A percentile compares a stretch with the other conserved stretches of the same genome.
These are phyloP conservation scores for Ovis aries DNA, from an alignment of 2,113 vertebrate genomes.

Conservation along the genomic window ARS-UI_Ramb_v3.0 NC_056060.1:17580501-17581000, in stretches of 20 bases:
- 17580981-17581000: background rate
- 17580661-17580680: background rate
- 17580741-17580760: background rate
- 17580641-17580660: slow-evolving; percentile 22
- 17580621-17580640: background rate
- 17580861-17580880: background rate
- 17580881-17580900: background rate
- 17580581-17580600: background rate
- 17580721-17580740: background rate
- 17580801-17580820: background rate
- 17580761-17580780: background rate
- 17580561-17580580: background rate
- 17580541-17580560: background rate
- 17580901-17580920: background rate
- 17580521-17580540: slow-evolving; percentile 19
- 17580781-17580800: background rate
- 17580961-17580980: background rate
- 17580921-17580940: background rate
- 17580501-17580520: background rate
- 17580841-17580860: slow-evolving; percentile 2
- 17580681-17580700: background rate
- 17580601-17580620: background rate
- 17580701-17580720: slow-evolving; percentile 9
- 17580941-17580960: background rate
- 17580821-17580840: background rate